These are phyloP conservation scores for Polydrusus cervinus DNA, from an alignment of 2,888 invertebrate species.

Conservation along the genomic window DNA sequence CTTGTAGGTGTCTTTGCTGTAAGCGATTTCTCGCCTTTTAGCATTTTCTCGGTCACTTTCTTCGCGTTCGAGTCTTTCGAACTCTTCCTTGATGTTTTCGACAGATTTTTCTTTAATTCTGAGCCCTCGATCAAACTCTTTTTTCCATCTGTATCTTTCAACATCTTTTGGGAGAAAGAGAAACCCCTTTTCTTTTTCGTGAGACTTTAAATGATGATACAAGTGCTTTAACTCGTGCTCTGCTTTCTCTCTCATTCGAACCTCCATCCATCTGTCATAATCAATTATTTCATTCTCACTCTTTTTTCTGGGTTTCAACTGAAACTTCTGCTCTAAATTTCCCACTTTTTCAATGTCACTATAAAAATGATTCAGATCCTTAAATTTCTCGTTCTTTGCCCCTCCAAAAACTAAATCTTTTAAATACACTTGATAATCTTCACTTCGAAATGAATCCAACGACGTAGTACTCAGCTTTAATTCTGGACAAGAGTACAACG, in stretches of 20 bases:
- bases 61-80: constrained; percentile 77
- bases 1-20: constrained; percentile 81
- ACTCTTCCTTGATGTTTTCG: constrained; percentile 87
- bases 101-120: constrained; percentile 90
- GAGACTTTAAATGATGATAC: constrained; percentile 83
- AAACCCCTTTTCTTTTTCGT: constrained; percentile 89
- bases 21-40: constrained; percentile 69
- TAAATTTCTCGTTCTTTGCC: constrained; percentile 85
- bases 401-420: constrained; percentile 79
- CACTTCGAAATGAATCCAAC: constrained; percentile 72
- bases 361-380: constrained; percentile 90
- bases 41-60: constrained; percentile 72
- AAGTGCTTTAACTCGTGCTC: constrained; percentile 87
- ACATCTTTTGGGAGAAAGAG: constrained; percentile 85
- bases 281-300: constrained; percentile 88
- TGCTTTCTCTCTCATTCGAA: constrained; percentile 85
- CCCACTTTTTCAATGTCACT: constrained; percentile 88
- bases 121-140: constrained; percentile 83
- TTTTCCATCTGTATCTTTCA: constrained; percentile 84
- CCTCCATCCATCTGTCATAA: constrained; percentile 90
- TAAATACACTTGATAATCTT: constrained; percentile 81
- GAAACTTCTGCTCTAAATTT: constrained; percentile 85
- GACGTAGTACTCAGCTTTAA: constrained; percentile 72
- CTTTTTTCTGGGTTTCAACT: constrained; percentile 81
- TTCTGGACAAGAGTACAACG: constrained; percentile 62